phyloP scores from a whole-genome alignment of 2,797 vertebrate species.

The Enteromius afrohamiltoni region DNA sequence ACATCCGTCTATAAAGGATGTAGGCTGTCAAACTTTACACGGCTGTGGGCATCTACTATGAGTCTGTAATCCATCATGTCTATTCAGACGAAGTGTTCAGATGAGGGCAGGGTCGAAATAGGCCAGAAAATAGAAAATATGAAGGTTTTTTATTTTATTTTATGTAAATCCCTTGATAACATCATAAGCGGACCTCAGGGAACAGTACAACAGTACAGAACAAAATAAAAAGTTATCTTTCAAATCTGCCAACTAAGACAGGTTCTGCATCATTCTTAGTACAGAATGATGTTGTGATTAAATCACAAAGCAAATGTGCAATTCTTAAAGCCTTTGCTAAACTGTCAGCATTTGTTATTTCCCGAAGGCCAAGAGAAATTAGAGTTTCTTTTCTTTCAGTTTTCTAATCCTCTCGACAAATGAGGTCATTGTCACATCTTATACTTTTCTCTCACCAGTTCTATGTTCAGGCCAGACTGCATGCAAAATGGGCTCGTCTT shows the following conservation, averaged over 20 bases:
- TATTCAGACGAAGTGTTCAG: neutral
- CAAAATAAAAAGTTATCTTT: neutral
- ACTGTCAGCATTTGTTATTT: neutral
- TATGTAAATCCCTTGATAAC: no score
- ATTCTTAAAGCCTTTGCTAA: neutral
- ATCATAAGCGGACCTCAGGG: neutral
- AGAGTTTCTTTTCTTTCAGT: no score
- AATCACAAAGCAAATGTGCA: neutral
- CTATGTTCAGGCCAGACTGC: conserved; percentile 89
- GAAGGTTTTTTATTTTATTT: neutral
- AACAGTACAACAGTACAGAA: neutral
- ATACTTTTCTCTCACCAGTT: conserved; percentile 62
- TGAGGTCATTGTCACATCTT: neutral
- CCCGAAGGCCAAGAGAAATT: neutral
- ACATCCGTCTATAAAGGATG: neutral
- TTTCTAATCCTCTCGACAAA: neutral
- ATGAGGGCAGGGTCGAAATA: neutral
- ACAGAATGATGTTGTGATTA: neutral
- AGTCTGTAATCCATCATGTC: neutral
- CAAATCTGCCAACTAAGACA: neutral
- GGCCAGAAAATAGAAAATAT: neutral
- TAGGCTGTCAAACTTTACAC: neutral
- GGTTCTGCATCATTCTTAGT: neutral
- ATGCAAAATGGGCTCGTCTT: conserved; percentile 87
- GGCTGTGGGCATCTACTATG: neutral